Evolutionary conservation across 2,888 invertebrate species (phyloP).

Genomic region (Zygaena filipendulae): DNA sequence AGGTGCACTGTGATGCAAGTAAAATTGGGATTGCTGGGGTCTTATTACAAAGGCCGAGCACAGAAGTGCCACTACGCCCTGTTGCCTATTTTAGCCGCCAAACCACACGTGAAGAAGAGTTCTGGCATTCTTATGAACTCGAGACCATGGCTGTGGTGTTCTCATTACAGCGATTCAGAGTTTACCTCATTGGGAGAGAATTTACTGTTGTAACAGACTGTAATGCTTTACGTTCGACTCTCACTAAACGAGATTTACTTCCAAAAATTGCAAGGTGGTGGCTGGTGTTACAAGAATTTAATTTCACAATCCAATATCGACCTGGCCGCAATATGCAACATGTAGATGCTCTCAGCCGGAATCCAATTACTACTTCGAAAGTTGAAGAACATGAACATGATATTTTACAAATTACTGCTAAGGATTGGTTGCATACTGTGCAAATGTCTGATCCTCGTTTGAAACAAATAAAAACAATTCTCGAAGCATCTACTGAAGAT

Average conservation of each 20-base stretch:
- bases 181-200: neutral
- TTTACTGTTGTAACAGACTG: neutral
- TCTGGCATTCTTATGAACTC: conserved; percentile 13
- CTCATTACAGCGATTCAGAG: neutral
- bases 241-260: conserved; percentile 15
- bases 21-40: conserved; percentile 9
- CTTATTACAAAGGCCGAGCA: conserved; percentile 5
- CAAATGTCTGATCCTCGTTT: conserved; percentile 7
- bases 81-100: conserved; percentile 26
- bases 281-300: conserved; percentile 15
- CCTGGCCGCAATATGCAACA: conserved; percentile 15
- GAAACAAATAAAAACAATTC: conserved; percentile 1
- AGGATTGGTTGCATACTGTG: conserved; percentile 8
- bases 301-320: conserved; percentile 14
- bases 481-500: conserved; percentile 2
- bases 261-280: conserved; percentile 19
- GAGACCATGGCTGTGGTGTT: neutral
- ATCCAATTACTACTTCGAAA: no score
- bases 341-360: conserved; percentile 14
- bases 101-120: conserved; percentile 23
- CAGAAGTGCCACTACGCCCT: conserved; percentile 1
- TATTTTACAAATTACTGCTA: neutral
- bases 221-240: neutral
- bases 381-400: neutral
- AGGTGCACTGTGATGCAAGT: conserved; percentile 11